Evolutionary conservation across 1,140 invertebrate genomes (phyloP).

Genomic region (Odontomachus brunneus): DNA sequence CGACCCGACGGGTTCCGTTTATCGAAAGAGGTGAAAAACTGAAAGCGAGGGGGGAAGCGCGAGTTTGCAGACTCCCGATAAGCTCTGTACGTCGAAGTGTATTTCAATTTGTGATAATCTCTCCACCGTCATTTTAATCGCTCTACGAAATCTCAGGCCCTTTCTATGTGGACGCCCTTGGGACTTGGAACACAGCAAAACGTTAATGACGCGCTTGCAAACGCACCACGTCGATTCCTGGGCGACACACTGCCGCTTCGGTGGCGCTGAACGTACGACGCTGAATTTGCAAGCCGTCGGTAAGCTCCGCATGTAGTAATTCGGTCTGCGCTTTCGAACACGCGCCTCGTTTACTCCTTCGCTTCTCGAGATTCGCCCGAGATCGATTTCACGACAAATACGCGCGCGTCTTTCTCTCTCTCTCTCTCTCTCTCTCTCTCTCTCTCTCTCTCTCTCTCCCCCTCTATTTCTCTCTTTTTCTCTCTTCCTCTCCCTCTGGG

Average conservation of each 20-base stretch:
- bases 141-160: conserved; percentile 42
- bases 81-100: conserved; percentile 68
- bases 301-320: conserved; percentile 41
- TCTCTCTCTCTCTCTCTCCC: no score
- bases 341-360: not conserved
- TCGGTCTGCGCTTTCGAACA: conserved; percentile 43
- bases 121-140: not conserved
- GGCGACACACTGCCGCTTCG: not conserved
- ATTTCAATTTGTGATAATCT: conserved; percentile 33
- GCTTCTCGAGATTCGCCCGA: conserved; percentile 8
- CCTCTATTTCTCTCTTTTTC: no score
- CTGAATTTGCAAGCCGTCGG: conserved; percentile 39
- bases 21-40: conserved; percentile 39
- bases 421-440: no score
- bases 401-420: not conserved
- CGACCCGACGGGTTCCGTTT: conserved; percentile 7
- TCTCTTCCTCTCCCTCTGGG: no score
- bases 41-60: conserved; percentile 13
- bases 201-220: conserved; percentile 43
- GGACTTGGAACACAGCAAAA: conserved; percentile 50
- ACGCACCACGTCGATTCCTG: not conserved
- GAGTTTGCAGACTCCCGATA: conserved; percentile 69
- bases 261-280: not conserved
- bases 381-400: conserved; percentile 40
- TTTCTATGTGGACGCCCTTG: conserved; percentile 29